Conservation (phyloP, 2,888 invertebrate species). For the Eulithis testata region DNA sequence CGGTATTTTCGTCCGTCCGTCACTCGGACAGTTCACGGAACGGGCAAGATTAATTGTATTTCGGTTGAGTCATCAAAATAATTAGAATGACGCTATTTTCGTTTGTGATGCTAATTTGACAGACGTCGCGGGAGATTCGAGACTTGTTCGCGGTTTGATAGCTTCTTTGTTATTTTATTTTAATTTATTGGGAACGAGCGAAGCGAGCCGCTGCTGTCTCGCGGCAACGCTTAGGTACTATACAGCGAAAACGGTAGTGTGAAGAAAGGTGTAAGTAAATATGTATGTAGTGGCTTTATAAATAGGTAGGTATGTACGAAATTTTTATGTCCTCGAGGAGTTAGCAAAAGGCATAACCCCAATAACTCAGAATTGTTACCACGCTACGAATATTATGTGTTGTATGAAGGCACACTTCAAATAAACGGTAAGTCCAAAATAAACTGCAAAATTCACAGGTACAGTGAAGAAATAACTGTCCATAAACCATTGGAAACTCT, state of each 20-base stretch:
- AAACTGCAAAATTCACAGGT: constrained; percentile 24
- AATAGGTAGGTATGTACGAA: too few relatives aligned
- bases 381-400: too few relatives aligned
- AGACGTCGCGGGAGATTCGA: constrained; percentile 83
- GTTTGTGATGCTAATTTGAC: constrained; percentile 84
- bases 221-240: too few relatives aligned
- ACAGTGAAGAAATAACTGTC: constrained; percentile 59
- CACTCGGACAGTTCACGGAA: constrained; percentile 83
- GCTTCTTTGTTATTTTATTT: constrained; percentile 70
- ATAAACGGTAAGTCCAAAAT: background rate
- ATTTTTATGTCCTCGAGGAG: too few relatives aligned
- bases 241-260: too few relatives aligned
- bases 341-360: too few relatives aligned
- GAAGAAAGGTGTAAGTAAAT: too few relatives aligned
- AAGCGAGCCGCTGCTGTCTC: constrained; percentile 28
- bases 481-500: constrained; percentile 72
- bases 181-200: constrained; percentile 42
- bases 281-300: too few relatives aligned
- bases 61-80: constrained; percentile 85
- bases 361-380: too few relatives aligned
- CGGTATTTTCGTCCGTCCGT: constrained; percentile 83
- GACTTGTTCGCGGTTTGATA: constrained; percentile 76
- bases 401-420: too few relatives aligned
- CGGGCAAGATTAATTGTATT: constrained; percentile 84
- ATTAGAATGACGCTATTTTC: constrained; percentile 85